Conservation (phyloP, 2,888 invertebrate genomes). For the Phortica magna region DNA sequence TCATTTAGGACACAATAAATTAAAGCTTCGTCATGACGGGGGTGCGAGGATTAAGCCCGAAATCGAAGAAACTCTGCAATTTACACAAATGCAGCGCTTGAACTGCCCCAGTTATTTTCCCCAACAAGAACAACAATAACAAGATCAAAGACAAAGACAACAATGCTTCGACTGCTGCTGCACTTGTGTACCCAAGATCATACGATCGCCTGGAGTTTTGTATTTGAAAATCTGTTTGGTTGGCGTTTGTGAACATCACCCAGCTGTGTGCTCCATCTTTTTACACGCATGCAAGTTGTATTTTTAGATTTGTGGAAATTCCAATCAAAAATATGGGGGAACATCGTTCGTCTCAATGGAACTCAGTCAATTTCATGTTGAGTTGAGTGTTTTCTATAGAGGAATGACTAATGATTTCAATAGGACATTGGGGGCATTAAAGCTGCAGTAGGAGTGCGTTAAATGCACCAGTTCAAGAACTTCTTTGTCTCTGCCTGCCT, state of each 20-base stretch:
- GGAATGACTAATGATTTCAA: constrained; percentile 24
- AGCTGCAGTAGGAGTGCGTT: not conserved
- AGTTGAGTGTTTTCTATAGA: not conserved
- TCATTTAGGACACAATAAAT: constrained; percentile 15
- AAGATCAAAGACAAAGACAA: not conserved
- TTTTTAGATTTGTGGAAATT: constrained; percentile 34
- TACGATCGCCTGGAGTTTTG: not conserved
- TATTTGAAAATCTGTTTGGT: not conserved
- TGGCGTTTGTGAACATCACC: not conserved
- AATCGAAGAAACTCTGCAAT: constrained; percentile 14
- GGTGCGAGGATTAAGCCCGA: not conserved
- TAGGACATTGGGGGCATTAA: not conserved
- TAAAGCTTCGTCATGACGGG: not conserved
- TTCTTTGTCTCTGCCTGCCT: not conserved
- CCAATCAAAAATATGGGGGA: constrained; percentile 32
- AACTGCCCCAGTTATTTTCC: constrained; percentile 14
- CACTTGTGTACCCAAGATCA: not conserved
- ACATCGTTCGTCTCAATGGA: not conserved
- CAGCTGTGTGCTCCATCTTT: constrained; percentile 8
- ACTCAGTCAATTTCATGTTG: constrained; percentile 5
- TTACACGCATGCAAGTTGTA: not conserved
- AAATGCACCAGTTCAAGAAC: not conserved
- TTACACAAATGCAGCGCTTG: not conserved
- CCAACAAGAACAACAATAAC: constrained; percentile 7
- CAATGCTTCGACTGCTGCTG: not conserved